A percentile compares a stretch with the other conserved stretches of the same genome.
phyloP scores from a whole-genome alignment of 2,113 vertebrate species.

The Xenotilapia flavipinnis region DNA sequence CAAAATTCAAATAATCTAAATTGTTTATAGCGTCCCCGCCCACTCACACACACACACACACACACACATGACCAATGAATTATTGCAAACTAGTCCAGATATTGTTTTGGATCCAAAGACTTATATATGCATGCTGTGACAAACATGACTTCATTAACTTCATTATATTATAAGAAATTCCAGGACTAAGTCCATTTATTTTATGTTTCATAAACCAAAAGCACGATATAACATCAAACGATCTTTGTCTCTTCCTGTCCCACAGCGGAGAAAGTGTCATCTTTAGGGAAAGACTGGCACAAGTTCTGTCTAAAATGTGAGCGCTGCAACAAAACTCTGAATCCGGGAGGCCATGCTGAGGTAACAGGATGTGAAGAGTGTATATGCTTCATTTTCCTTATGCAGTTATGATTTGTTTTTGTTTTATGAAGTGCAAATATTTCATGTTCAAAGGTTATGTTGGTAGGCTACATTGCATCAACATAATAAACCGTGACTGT shows the following conservation, averaged over 20 bases:
- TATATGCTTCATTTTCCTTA: background rate
- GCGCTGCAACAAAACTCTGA: slow-evolving; percentile 90
- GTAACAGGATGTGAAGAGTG: slow-evolving; percentile 53
- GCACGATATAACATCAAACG: fast-evolving
- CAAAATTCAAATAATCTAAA: background rate
- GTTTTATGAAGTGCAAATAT: background rate
- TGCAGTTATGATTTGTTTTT: background rate
- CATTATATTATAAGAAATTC: background rate
- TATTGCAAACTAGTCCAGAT: background rate
- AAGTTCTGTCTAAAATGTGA: slow-evolving; percentile 94
- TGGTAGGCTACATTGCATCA: background rate
- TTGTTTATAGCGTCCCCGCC: background rate
- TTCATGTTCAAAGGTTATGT: background rate
- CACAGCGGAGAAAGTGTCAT: slow-evolving; percentile 84
- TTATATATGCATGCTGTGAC: background rate
- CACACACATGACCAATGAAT: background rate
- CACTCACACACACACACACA: background rate
- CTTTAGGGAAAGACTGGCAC: slow-evolving; percentile 94
- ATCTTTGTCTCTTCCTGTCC: background rate
- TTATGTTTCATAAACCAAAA: background rate
- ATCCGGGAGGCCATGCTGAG: slow-evolving; percentile 86
- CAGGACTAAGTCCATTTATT: background rate
- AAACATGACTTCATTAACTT: background rate
- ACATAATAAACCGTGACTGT: background rate
- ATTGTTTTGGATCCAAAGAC: background rate